A percentile compares a stretch with the other conserved stretches of the same genome.
Conservation (phyloP, 2,797 vertebrate genomes). For the Jordanella pulchra region DNA sequence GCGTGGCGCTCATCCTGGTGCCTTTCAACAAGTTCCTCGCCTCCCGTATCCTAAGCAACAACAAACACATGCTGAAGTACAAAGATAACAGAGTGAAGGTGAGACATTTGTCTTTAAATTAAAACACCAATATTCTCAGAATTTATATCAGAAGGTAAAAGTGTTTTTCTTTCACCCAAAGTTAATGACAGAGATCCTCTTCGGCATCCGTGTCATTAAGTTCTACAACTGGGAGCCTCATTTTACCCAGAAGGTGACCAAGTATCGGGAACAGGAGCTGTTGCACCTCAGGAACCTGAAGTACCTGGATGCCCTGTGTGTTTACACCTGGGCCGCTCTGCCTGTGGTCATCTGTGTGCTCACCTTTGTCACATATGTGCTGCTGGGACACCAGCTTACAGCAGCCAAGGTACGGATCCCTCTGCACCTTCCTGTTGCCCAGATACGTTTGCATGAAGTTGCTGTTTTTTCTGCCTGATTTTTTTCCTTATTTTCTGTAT, state of each 20-base stretch:
- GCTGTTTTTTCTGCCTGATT: background rate
- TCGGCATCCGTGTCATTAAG: constrained; percentile 93
- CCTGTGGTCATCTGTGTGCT: constrained; percentile 92
- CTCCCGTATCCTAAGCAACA: constrained; percentile 86
- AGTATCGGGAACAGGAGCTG: constrained; percentile 83
- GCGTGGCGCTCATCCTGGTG: constrained; percentile 87
- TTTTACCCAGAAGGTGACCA: constrained; percentile 80
- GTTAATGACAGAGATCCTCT: constrained; percentile 92
- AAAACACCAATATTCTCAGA: background rate
- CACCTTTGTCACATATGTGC: constrained; percentile 91
- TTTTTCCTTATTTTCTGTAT: background rate
- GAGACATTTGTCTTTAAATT: too few relatives aligned
- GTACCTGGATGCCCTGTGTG: constrained; percentile 93
- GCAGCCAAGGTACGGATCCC: constrained; percentile 82
- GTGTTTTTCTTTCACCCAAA: constrained; percentile 48
- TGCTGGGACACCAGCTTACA: constrained; percentile 90
- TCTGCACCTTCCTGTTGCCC: background rate
- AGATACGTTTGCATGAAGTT: background rate
- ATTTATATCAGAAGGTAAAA: background rate
- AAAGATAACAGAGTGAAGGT: constrained; percentile 95
- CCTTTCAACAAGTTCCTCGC: constrained; percentile 93
- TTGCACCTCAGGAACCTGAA: constrained; percentile 82
- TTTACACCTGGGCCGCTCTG: constrained; percentile 95
- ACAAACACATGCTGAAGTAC: constrained; percentile 84
- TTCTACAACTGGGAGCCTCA: constrained; percentile 92